phyloP scores from a whole-genome alignment of 2,888 invertebrate genomes.

The Arge pagana region DNA sequence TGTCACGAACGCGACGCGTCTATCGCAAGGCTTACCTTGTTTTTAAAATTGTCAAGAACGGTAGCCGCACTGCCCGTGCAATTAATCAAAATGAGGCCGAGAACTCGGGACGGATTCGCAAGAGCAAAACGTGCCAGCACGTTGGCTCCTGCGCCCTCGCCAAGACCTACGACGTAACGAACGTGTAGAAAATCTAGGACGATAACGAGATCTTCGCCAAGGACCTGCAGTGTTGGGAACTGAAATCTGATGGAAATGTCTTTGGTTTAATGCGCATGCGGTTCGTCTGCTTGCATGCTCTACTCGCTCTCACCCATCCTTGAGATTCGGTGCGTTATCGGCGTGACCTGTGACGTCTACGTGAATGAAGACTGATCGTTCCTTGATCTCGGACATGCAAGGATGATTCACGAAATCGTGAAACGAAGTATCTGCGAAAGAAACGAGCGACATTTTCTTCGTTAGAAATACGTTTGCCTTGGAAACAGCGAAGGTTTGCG shows the following conservation, averaged over 20 bases:
- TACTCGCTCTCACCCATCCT: conserved; percentile 72
- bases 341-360: conserved; percentile 87
- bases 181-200: conserved; percentile 83
- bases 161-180: conserved; percentile 81
- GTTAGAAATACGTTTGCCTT: neutral
- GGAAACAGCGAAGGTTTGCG: too few relatives aligned
- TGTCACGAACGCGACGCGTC: neutral
- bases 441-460: neutral
- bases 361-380: conserved; percentile 84
- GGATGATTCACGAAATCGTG: conserved; percentile 82
- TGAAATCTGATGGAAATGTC: conserved; percentile 66
- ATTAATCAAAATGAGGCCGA: conserved; percentile 84
- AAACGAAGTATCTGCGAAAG: conserved; percentile 75
- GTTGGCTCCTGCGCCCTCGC: conserved; percentile 89
- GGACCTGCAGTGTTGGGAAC: conserved; percentile 80
- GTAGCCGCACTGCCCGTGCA: conserved; percentile 86
- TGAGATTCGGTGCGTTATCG: conserved; percentile 76
- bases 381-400: conserved; percentile 83
- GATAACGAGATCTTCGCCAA: conserved; percentile 81
- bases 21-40: conserved; percentile 63
- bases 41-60: conserved; percentile 83
- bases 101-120: conserved; percentile 75
- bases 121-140: conserved; percentile 83
- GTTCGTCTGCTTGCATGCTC: neutral
- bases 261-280: neutral